Evolutionary conservation across 2,113 vertebrate genomes (phyloP).

Genomic region (Craseonycteris thonglongyai): DNA sequence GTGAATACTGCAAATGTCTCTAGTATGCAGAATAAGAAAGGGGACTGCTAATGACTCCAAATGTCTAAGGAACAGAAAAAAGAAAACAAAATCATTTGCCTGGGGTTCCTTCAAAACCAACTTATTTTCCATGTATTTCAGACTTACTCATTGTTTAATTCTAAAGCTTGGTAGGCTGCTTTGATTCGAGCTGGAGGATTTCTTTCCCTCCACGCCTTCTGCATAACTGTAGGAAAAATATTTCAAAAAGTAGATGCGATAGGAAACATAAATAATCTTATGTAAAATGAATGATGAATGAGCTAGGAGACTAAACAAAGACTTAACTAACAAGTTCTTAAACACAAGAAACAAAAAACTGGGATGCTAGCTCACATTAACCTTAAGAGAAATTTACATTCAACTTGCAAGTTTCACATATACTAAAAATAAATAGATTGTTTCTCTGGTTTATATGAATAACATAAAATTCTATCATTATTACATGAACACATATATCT

Average conservation of each 20-base stretch:
- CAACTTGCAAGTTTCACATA: conserved; percentile 27
- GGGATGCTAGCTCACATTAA: conserved; percentile 13
- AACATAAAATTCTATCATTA: conserved; percentile 10
- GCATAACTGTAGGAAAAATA: conserved; percentile 88
- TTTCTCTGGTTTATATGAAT: conserved; percentile 24
- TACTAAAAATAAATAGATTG: conserved; percentile 29
- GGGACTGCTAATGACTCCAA: not conserved
- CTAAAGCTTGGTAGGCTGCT: conserved; percentile 95
- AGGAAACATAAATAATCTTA: conserved; percentile 37
- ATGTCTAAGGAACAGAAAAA: conserved; percentile 1
- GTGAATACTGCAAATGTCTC: conserved; percentile 20
- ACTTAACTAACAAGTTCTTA: conserved; percentile 44
- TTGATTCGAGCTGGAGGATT: conserved; percentile 96
- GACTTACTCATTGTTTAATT: conserved; percentile 97
- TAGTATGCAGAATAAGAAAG: not conserved
- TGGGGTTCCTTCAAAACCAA: conserved; percentile 58
- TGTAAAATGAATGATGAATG: conserved; percentile 25
- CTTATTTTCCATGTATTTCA: conserved; percentile 19
- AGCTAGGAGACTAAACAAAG: conserved; percentile 28
- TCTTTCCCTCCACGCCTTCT: conserved; percentile 98
- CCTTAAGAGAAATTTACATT: conserved; percentile 37
- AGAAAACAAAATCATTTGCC: conserved; percentile 29
- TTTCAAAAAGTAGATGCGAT: conserved; percentile 53
- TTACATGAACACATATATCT: conserved; percentile 1
- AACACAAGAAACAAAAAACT: conserved; percentile 41